Base-by-base conservation (phyloP, 2,113 vertebrate species). In the Hassar affinis region DNA sequence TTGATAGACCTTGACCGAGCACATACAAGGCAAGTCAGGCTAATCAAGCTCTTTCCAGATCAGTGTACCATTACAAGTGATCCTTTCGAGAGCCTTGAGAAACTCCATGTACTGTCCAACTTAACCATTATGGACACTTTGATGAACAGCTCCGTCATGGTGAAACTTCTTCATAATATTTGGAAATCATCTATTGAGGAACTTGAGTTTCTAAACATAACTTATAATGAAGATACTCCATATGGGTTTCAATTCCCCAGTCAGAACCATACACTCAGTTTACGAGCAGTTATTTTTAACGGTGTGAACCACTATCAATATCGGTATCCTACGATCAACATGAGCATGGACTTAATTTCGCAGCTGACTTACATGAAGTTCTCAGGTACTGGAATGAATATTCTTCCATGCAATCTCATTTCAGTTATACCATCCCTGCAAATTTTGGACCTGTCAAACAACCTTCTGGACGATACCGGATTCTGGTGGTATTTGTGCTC, bases 351-450 rank as follows among this genome's bases (percentile, higher is more conserved):
- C 1, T 68, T 76, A 1, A 0, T 81, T 18, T 86, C 75, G n/a
- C 81, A 86, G 18, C 83, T 92, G 42, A 85, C 47, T 9, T 90
- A 91, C n/a, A 0, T 93, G 12, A 93, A 90, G 72, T 92, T 93
- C 38, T 93, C 92, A 20, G 87, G 90, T 6, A 90, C 82, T 1
- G 91, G 90, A n/a, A 90, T 93, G 90, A 93, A 92, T 71, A 92
- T 92, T 78, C 87, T 89, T 20, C 93, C 93, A 20, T 93, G 90
- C 35, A 85, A 88, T 62, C 30, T 92, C 17, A 64, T 93, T 0
- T 90, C 91, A 17, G 80, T 52, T 42, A 74, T 93, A n/a, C 89
- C 89, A 0, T 88, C 88, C 0, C 84, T 93, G 30, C 84, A 92
- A n/a, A 88, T 78, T 0, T 85, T 93, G 8, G 92, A 93, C 4